These are phyloP conservation scores for Typhlichthys subterraneus DNA, from an alignment of 2,797 vertebrate species.

Conservation along the genomic window DNA sequence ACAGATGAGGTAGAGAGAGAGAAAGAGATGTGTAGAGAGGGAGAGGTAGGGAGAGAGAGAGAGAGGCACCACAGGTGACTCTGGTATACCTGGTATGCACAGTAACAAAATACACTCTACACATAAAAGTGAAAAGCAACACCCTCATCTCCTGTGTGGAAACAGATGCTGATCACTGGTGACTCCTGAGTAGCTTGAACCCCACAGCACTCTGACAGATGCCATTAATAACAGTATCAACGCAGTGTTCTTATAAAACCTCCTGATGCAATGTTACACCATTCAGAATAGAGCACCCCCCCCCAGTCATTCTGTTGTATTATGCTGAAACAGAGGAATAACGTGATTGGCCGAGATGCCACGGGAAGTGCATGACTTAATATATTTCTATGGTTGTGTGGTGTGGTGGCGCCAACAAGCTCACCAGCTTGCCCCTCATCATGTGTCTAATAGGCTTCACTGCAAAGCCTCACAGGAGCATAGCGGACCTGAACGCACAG, in stretches of 20 bases:
- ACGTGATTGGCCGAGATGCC: constrained; percentile 64
- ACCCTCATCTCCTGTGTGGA: constrained; percentile 36
- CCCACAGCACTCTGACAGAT: constrained; percentile 63
- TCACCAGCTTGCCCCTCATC: constrained; percentile 60
- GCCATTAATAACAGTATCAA: constrained; percentile 76
- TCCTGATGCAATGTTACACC: constrained; percentile 68
- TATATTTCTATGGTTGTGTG: constrained; percentile 78
- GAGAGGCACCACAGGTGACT: constrained; percentile 66
- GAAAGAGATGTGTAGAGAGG: background rate
- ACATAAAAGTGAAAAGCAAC: constrained; percentile 40
- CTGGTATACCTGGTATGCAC: constrained; percentile 25
- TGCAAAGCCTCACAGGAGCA: constrained; percentile 60
- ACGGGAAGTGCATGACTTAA: constrained; percentile 79
- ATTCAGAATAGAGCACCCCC: constrained; percentile 45
- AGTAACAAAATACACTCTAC: constrained; percentile 25
- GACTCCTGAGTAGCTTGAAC: constrained; percentile 55
- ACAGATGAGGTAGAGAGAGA: constrained; percentile 55
- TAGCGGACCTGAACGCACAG: constrained; percentile 52
- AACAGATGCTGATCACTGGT: constrained; percentile 61
- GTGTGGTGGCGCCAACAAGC: constrained; percentile 72
- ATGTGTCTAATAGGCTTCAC: constrained; percentile 82
- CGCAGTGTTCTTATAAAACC: constrained; percentile 64
- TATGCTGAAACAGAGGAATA: constrained; percentile 62
- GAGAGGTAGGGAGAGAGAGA: constrained; percentile 45
- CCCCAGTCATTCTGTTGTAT: constrained; percentile 7